A percentile compares a stretch with the other conserved stretches of the same genome.
Evolutionary conservation across 2,797 vertebrate species (phyloP).

Genomic region (Alauda arvensis): DNA sequence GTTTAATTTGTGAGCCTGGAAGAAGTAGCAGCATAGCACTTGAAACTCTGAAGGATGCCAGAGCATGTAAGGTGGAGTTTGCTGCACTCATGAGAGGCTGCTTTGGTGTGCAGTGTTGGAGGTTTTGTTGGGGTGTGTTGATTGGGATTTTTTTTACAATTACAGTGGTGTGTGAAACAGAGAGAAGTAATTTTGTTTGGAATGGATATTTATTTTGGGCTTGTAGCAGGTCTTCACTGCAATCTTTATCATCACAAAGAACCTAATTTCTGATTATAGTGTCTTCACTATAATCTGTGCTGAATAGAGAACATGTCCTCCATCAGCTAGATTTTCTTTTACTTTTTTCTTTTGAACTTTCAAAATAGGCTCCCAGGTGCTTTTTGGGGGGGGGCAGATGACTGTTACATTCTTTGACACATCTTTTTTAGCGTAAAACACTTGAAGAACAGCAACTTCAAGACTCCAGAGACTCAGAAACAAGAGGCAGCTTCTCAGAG

Average conservation of each 20-base stretch:
- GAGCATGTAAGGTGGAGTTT: not conserved
- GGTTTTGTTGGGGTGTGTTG: not conserved
- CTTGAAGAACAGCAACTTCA: slow-evolving; percentile 86
- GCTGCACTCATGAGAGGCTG: not conserved
- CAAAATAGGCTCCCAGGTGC: not conserved
- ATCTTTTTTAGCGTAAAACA: slow-evolving; percentile 83
- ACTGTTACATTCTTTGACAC: slow-evolving; percentile 63
- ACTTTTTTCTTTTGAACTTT: not conserved
- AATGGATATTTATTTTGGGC: not conserved
- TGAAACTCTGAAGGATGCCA: not conserved
- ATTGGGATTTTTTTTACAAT: not conserved
- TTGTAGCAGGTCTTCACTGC: not conserved
- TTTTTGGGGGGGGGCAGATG: not conserved
- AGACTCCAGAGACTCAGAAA: slow-evolving; percentile 65
- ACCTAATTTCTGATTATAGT: not conserved
- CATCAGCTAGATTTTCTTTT: not conserved
- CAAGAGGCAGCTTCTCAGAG: slow-evolving; percentile 63
- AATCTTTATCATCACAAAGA: not conserved
- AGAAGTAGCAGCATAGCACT: not conserved
- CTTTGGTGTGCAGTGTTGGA: not conserved
- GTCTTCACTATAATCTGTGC: not conserved
- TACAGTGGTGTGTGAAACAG: not conserved
- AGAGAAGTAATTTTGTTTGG: not conserved
- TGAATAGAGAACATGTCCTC: not conserved
- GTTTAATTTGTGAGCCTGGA: not conserved